Percentiles rank a stretch among this genome's conserved stretches.
Conservation (phyloP, 1,140 invertebrate genomes). For the Pentalonia nigronervosa region DNA sequence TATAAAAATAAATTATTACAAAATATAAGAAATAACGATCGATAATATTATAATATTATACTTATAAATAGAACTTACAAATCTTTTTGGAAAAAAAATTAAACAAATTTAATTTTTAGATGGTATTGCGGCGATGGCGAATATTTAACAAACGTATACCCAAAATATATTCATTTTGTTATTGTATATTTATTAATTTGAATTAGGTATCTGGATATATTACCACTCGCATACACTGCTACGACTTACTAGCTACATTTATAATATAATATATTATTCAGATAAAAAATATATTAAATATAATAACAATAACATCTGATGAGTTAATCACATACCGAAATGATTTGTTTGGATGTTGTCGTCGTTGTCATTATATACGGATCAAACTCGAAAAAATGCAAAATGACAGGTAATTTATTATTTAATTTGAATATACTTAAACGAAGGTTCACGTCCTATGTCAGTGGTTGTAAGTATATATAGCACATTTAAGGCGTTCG, state of each 20-base stretch:
- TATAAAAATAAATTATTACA: no score
- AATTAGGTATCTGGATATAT: no score
- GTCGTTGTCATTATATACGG: neutral
- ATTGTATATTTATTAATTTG: no score
- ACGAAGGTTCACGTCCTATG: neutral
- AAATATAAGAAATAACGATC: no score
- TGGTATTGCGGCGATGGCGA: no score
- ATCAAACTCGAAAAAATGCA: neutral
- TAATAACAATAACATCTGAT: neutral
- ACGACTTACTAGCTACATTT: neutral
- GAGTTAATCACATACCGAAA: neutral
- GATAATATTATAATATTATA: no score
- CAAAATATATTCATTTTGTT: no score
- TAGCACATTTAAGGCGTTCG: neutral
- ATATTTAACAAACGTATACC: no score
- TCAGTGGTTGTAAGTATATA: neutral
- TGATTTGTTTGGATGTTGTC: neutral
- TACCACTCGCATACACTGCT: neutral
- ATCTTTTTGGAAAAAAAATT: no score
- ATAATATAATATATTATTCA: neutral
- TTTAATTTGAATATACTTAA: neutral
- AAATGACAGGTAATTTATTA: constrained; percentile 16
- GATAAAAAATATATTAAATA: neutral
- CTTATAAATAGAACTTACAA: no score
- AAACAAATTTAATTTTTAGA: no score